Percentiles rank a stretch among this genome's conserved stretches.
Evolutionary conservation across 2,113 vertebrate genomes (phyloP).

Genomic region (Herpetotheres cachinnans): DNA sequence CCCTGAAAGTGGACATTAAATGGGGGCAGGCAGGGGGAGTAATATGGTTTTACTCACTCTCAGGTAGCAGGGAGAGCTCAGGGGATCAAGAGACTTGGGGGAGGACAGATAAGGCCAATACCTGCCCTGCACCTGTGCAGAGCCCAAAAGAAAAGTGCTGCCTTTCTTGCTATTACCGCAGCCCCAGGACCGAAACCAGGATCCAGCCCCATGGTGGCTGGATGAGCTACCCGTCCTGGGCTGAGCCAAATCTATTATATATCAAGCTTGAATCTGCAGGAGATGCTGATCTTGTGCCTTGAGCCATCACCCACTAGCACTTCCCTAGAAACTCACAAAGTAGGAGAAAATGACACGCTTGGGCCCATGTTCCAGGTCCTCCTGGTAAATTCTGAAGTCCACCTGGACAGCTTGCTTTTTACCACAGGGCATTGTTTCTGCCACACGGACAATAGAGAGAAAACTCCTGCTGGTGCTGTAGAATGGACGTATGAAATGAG

Average conservation of each 20-base stretch:
- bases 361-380: constrained; percentile 24
- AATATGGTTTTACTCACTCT: background rate
- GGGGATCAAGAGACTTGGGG: background rate
- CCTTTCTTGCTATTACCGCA: background rate
- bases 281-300: background rate
- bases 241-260: background rate
- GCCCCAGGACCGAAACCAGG: background rate
- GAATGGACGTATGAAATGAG: constrained; percentile 36
- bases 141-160: background rate
- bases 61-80: background rate
- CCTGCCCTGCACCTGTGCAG: background rate
- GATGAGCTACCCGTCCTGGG: background rate
- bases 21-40: accelerated
- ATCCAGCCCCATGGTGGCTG: background rate
- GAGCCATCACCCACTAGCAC: background rate
- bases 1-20: background rate
- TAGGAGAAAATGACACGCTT: constrained; percentile 66
- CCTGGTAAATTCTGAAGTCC: constrained; percentile 52
- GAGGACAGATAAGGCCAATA: background rate
- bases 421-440: background rate
- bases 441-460: background rate
- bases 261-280: background rate
- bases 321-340: constrained; percentile 59
- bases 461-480: constrained; percentile 63
- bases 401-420: constrained; percentile 27